Conservation (phyloP, 2,888 invertebrate species). For the Caenorhabditis imperialis region DNA sequence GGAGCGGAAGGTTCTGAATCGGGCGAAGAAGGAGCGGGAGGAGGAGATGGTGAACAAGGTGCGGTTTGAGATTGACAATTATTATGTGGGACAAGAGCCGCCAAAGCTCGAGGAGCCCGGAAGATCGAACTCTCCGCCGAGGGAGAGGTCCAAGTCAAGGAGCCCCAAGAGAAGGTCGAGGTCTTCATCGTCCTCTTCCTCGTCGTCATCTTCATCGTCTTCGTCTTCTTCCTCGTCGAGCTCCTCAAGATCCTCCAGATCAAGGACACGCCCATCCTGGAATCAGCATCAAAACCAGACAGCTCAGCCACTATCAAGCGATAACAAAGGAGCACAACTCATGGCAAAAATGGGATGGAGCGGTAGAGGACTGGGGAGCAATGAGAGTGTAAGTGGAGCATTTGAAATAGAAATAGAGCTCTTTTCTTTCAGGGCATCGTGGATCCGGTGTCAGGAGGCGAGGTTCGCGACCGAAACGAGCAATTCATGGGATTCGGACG, state of each 20-base stretch:
- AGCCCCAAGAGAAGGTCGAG: constrained; percentile 1
- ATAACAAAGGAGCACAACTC: constrained; percentile 96
- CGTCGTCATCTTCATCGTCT: constrained; percentile 15
- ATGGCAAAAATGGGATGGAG: constrained; percentile 96
- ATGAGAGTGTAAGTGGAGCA: constrained; percentile 89
- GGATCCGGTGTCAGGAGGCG: constrained; percentile 92
- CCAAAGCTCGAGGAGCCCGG: constrained; percentile 2
- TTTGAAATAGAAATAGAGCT: too few relatives aligned
- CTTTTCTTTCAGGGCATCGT: constrained; percentile 84
- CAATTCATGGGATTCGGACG: constrained; percentile 94
- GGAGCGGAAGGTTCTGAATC: constrained; percentile 28
- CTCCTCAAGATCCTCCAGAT: constrained; percentile 13
- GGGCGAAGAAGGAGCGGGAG: constrained; percentile 41
- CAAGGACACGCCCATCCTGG: too few relatives aligned
- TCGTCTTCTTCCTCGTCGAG: constrained; percentile 28
- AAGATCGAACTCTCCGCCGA: not conserved
- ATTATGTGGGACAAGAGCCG: constrained; percentile 15
- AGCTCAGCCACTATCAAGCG: constrained; percentile 83
- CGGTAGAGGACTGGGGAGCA: constrained; percentile 91
- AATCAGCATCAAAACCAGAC: too few relatives aligned
- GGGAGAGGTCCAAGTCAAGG: not conserved
- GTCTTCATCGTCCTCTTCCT: constrained; percentile 13
- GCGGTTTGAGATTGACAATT: constrained; percentile 1
- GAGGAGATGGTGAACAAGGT: constrained; percentile 19
- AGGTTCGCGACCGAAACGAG: constrained; percentile 90